Base-by-base conservation (phyloP, 2,797 vertebrate genomes). In the Microctenopoma steveboyesi region DNA sequence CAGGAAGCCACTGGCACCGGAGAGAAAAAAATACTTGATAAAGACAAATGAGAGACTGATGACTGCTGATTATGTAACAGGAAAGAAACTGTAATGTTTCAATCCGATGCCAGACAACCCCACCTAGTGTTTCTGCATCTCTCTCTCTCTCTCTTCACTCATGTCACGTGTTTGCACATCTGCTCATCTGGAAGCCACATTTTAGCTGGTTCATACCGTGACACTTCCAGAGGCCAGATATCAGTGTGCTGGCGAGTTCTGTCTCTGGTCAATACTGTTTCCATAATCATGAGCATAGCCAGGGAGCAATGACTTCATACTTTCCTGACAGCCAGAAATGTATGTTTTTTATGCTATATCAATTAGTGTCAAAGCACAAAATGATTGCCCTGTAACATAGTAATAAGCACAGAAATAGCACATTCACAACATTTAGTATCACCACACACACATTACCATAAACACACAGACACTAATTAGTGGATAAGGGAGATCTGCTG, bases 181-280 rank as follows among this genome's bases (percentile, higher is more conserved):
- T 78, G 70, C 46, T 78, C 85, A 81, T 90, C 84, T 90, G 87
- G 79, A 71, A 45, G 70, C 73, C 83, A 82, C 61, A 69, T 72
- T 22, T 82, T 67, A 46, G 51, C 72, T 54, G 60, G 43, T 58
- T 62, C 56, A 42, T 54, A 39, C 40, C 16, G 69, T 28, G 64
- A 77, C 59, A 33, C 60, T 60, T 71, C 72, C 78, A 80, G 52
- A 60, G 67, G 75, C 53, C 72, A 69, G 69, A 62, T 62, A 50
- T 16, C 60, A 56, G 58, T 7, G 9, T 18, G 39, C 52, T 58
- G 67, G 69, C 50, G 59, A 16, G 71, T 49, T 83, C 69, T 69
- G 67, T 74, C 68, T 70, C 73, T 64, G 61, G 28, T 77, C 66
- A 69, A 18, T 49, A 22, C 63, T 61, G 49, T 76, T 81, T 81